phyloP scores from a whole-genome alignment of 2,888 invertebrate genomes.

The Acheta domesticus region DNA sequence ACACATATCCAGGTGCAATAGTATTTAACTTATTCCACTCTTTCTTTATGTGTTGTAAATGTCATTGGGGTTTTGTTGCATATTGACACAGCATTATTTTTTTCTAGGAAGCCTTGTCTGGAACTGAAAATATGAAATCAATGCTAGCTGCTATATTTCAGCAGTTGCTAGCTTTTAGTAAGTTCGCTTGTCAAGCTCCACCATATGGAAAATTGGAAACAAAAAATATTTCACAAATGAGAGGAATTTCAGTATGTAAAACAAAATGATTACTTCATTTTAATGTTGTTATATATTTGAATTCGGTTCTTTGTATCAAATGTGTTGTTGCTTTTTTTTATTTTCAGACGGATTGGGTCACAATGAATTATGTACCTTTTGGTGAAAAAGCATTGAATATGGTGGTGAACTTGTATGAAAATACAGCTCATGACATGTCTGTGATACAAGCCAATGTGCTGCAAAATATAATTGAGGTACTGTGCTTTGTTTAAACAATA shows the following conservation, averaged over 20 bases:
- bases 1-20: too few relatives aligned
- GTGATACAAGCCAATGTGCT: conserved; percentile 71
- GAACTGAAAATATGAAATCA: conserved; percentile 56
- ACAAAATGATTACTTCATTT: conserved; percentile 18
- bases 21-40: conserved; percentile 32
- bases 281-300: conserved; percentile 18
- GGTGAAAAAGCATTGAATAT: conserved; percentile 75
- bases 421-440: conserved; percentile 65
- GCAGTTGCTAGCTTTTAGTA: conserved; percentile 62
- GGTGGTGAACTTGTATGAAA: conserved; percentile 70
- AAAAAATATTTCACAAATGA: conserved; percentile 51
- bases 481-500: conserved; percentile 35
- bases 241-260: conserved; percentile 40
- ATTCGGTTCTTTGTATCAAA: conserved; percentile 43
- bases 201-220: conserved; percentile 57
- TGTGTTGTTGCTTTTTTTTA: conserved; percentile 27
- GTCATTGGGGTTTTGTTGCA: background rate
- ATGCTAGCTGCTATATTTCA: conserved; percentile 67
- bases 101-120: conserved; percentile 56
- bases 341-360: conserved; percentile 65
- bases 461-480: conserved; percentile 63
- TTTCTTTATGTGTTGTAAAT: conserved; percentile 29
- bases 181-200: conserved; percentile 66
- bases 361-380: conserved; percentile 81
- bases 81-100: conserved; percentile 34